These are phyloP conservation scores for Caenorhabditis wallacei DNA, from an alignment of 2,888 invertebrate genomes.

Conservation along the genomic window DNA sequence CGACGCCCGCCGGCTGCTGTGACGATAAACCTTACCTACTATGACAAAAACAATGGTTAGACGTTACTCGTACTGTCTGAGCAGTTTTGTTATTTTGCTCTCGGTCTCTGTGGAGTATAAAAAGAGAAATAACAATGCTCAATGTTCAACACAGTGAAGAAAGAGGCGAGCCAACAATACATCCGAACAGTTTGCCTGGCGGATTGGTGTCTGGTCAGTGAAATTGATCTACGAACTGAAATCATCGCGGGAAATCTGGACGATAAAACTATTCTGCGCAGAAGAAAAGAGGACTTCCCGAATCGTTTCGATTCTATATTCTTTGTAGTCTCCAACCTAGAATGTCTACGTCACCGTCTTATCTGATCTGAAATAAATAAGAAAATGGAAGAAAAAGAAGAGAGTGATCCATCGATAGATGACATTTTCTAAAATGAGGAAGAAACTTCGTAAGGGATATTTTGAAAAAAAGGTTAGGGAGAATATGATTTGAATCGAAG, in stretches of 20 bases:
- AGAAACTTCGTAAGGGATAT: conserved; percentile 17
- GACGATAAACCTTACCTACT: conserved; percentile 69
- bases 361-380: conserved; percentile 22
- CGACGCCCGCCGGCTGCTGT: conserved; percentile 54
- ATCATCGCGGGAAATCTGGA: conserved; percentile 12
- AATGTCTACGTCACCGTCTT: conserved; percentile 4
- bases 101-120: not conserved
- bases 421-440: not conserved
- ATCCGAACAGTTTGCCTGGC: conserved; percentile 38
- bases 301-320: conserved; percentile 16
- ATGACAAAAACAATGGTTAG: conserved; percentile 67
- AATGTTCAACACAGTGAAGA: conserved; percentile 31
- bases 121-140: conserved; percentile 35
- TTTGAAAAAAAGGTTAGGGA: not conserved
- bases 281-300: conserved; percentile 28
- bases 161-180: conserved; percentile 25
- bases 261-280: conserved; percentile 24
- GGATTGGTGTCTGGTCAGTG: conserved; percentile 55
- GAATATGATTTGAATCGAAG: conserved; percentile 17
- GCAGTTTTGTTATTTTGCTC: conserved; percentile 61
- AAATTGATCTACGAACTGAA: conserved; percentile 48
- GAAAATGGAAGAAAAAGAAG: conserved; percentile 3
- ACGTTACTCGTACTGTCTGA: conserved; percentile 72
- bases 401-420: not conserved
- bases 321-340: conserved; percentile 22